Conservation (phyloP, 2,888 invertebrate genomes). For the Ectobius pallidus region DNA sequence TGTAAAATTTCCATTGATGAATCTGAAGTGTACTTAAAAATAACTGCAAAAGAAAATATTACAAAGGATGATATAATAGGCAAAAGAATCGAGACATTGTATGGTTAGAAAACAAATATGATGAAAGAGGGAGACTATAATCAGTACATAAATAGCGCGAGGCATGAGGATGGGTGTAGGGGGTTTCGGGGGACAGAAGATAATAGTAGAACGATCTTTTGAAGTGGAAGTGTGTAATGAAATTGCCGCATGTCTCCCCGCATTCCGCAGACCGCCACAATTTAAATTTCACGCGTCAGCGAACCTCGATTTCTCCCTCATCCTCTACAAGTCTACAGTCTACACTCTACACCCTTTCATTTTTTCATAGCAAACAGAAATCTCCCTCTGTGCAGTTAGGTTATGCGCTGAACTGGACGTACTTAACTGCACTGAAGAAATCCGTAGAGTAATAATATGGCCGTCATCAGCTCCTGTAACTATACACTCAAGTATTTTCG, state of each 20-base stretch:
- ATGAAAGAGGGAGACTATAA: constrained; percentile 20
- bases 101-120: constrained; percentile 7
- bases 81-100: background rate
- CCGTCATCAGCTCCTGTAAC: too few relatives aligned
- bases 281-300: constrained; percentile 37
- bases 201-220: constrained; percentile 34
- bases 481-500: too few relatives aligned
- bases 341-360: constrained; percentile 1
- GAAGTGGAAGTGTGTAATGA: constrained; percentile 37
- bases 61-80: background rate
- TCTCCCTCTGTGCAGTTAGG: too few relatives aligned
- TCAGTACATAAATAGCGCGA: constrained; percentile 24
- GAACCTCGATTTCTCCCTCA: constrained; percentile 21
- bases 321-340: too few relatives aligned
- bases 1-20: too few relatives aligned
- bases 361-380: constrained; percentile 13
- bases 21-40: too few relatives aligned
- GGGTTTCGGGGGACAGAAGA: constrained; percentile 1
- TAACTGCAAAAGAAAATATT: background rate
- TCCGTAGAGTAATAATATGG: too few relatives aligned
- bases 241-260: constrained; percentile 19
- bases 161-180: too few relatives aligned
- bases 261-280: constrained; percentile 32
- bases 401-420: too few relatives aligned
- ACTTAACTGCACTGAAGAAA: too few relatives aligned